These are phyloP conservation scores for Lithophane socia DNA, from an alignment of 2,888 invertebrate species.

Conservation along the genomic window DNA sequence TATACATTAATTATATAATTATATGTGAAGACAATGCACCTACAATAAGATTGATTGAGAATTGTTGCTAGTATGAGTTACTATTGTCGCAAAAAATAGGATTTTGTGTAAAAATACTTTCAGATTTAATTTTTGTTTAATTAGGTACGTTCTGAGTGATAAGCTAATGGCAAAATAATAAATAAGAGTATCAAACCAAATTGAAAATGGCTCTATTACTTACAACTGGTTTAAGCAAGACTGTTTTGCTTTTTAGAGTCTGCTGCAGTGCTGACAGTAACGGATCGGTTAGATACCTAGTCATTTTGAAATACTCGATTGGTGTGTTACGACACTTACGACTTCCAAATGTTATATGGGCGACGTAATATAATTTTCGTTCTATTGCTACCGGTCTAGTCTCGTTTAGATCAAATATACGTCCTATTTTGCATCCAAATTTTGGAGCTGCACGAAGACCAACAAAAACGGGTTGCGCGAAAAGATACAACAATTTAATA, in stretches of 20 bases:
- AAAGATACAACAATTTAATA: conserved; percentile 9
- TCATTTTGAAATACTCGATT: background rate
- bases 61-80: conserved; percentile 5
- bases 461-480: background rate
- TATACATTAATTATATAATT: too few relatives aligned
- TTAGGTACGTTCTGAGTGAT: too few relatives aligned
- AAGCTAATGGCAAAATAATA: background rate
- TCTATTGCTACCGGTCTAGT: background rate
- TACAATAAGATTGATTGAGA: too few relatives aligned
- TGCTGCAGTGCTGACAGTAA: conserved; percentile 22
- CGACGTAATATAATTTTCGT: too few relatives aligned
- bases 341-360: background rate
- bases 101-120: conserved; percentile 2
- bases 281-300: background rate
- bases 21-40: too few relatives aligned
- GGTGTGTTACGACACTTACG: background rate
- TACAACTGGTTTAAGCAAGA: background rate
- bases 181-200: background rate
- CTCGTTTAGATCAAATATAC: background rate
- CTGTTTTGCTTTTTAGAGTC: background rate
- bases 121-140: background rate
- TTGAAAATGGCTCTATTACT: background rate
- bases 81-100: conserved; percentile 12
- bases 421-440: background rate
- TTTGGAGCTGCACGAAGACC: background rate